Evolutionary conservation across 2,113 vertebrate species (phyloP).

Genomic region (Microcebus murinus): DNA sequence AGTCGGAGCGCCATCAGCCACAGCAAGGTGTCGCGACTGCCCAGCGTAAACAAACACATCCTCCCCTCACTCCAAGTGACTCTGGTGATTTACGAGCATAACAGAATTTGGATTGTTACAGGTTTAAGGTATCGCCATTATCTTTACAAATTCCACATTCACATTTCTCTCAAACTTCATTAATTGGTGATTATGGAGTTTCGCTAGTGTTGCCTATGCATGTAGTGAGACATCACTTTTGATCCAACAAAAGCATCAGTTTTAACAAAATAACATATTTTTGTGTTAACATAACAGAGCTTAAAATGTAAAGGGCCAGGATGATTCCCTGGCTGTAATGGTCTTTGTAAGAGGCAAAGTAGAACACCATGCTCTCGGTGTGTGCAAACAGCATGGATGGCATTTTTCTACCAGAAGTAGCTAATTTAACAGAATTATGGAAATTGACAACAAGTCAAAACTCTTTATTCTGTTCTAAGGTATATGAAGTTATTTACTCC

Average conservation of each 20-base stretch:
- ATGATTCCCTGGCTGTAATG: not conserved
- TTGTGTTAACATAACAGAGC: not conserved
- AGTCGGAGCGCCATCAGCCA: conserved; percentile 67
- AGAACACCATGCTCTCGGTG: not conserved
- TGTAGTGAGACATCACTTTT: not conserved
- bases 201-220: not conserved
- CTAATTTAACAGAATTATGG: not conserved
- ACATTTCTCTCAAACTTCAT: not conserved
- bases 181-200: not conserved
- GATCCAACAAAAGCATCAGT: not conserved
- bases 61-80: not conserved
- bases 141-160: not conserved
- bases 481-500: not conserved
- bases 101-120: not conserved
- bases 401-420: not conserved
- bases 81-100: not conserved
- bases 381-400: not conserved
- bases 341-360: not conserved
- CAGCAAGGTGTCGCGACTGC: conserved; percentile 61
- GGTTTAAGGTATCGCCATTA: not conserved
- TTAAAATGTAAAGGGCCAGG: not conserved
- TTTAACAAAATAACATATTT: conserved; percentile 9
- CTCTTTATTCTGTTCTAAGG: not conserved
- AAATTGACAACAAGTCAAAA: not conserved
- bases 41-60: conserved; percentile 54